Conservation (phyloP, 1,140 invertebrate species). For the Heliconius eleuchia region DNA sequence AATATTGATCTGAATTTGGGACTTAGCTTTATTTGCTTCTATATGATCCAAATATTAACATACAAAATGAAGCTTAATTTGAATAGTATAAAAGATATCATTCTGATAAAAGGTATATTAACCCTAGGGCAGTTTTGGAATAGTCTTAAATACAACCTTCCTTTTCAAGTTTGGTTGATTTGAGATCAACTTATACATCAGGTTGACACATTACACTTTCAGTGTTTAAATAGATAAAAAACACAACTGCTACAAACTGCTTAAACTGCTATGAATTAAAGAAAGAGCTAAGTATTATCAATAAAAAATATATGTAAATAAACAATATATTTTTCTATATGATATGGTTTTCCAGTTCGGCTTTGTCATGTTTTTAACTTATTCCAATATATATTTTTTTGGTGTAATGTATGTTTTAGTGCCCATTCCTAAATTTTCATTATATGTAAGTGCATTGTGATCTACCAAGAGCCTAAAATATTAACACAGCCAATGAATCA, state of each 20-base stretch:
- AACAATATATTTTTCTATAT: not conserved
- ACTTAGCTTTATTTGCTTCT: too few relatives aligned
- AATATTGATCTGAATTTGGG: too few relatives aligned
- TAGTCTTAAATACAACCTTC: constrained; percentile 6
- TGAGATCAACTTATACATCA: constrained; percentile 2
- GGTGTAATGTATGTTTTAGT: constrained; percentile 3
- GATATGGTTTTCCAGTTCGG: not conserved
- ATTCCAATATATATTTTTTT: not conserved
- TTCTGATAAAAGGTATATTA: constrained; percentile 7
- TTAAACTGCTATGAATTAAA: not conserved
- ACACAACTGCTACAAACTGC: not conserved
- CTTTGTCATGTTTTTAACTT: not conserved
- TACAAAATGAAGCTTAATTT: not conserved
- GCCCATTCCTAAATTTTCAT: constrained; percentile 10
- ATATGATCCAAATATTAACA: not conserved
- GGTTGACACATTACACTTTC: not conserved
- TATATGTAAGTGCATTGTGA: constrained; percentile 16
- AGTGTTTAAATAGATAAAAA: not conserved
- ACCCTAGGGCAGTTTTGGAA: not conserved
- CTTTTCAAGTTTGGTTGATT: not conserved
- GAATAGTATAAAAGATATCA: constrained; percentile 5
- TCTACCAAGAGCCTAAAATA: constrained; percentile 31
- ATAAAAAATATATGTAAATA: not conserved
- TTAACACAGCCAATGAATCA: constrained; percentile 52
- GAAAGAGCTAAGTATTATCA: not conserved